phyloP scores from a whole-genome alignment of 2,888 invertebrate genomes.

The Argyresthia goedartella region DNA sequence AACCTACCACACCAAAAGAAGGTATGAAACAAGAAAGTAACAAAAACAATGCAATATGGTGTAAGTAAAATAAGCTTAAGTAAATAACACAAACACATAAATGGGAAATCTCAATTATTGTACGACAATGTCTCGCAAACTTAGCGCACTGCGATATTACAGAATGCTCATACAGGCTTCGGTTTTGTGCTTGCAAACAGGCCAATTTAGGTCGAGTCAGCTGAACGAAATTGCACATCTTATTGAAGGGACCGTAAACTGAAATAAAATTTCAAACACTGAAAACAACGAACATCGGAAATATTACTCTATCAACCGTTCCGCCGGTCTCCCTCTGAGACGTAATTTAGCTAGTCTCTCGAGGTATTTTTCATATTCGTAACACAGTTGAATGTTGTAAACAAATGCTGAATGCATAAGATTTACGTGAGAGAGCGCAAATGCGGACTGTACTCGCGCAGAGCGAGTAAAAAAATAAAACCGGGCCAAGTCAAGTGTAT shows the following conservation, averaged over 20 bases:
- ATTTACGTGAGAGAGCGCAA: constrained; percentile 16
- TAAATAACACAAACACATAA: not conserved
- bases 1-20: too few relatives aligned
- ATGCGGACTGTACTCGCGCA: constrained; percentile 6
- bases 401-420: constrained; percentile 25
- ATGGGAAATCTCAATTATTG: not conserved
- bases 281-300: constrained; percentile 41
- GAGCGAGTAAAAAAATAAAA: constrained; percentile 21
- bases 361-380: constrained; percentile 28
- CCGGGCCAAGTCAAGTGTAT: constrained; percentile 21
- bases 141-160: not conserved
- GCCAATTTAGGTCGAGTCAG: constrained; percentile 42
- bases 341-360: constrained; percentile 26
- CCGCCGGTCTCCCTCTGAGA: constrained; percentile 5
- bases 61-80: too few relatives aligned
- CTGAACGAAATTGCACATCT: constrained; percentile 46
- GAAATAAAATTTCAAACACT: constrained; percentile 42
- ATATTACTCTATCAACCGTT: constrained; percentile 32
- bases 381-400: constrained; percentile 19
- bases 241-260: constrained; percentile 37
- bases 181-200: constrained; percentile 41
- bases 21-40: too few relatives aligned
- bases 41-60: too few relatives aligned
- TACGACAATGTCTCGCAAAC: not conserved
- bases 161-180: constrained; percentile 26